Evolutionary conservation across 2,888 invertebrate species (phyloP).

Genomic region (Marasmarcha lunaedactyla): DNA sequence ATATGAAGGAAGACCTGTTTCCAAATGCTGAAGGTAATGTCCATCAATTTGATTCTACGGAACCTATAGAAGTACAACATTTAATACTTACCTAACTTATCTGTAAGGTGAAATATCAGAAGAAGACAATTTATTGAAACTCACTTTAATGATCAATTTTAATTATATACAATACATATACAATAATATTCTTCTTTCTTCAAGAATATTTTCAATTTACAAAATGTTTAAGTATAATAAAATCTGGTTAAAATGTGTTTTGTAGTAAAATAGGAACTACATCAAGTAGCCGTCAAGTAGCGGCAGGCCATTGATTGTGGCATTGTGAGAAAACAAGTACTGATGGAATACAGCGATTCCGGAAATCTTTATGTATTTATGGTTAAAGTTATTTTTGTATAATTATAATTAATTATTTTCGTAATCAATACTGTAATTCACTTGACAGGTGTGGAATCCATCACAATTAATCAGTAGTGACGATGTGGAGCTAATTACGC

Average conservation of each 20-base stretch:
- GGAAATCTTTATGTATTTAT: constrained; percentile 3
- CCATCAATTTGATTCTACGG: no score
- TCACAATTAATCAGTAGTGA: constrained; percentile 3
- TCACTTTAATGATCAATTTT: no score
- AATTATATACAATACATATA: no score
- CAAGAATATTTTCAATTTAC: no score
- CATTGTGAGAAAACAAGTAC: constrained; percentile 1
- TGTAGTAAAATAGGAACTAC: constrained; percentile 4
- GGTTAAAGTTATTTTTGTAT: constrained; percentile 3
- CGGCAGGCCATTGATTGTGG: constrained; percentile 3
- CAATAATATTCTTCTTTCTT: no score
- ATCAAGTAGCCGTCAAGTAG: constrained; percentile 4
- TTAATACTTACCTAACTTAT: no score
- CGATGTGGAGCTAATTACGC: constrained; percentile 4
- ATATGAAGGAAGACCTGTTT: no score
- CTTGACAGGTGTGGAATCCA: constrained; percentile 4
- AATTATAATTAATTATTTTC: constrained; percentile 1
- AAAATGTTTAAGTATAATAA: no score
- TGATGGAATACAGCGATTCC: constrained; percentile 3
- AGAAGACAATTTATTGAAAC: no score
- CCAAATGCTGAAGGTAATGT: no score
- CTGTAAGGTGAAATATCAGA: no score
- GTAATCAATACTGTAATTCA: constrained; percentile 1
- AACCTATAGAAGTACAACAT: no score
- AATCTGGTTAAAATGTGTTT: constrained; percentile 4